Percentiles rank a stretch among this genome's conserved stretches.
Conservation (phyloP, 2,888 invertebrate genomes). For the Ischnus inquisitorius region DNA sequence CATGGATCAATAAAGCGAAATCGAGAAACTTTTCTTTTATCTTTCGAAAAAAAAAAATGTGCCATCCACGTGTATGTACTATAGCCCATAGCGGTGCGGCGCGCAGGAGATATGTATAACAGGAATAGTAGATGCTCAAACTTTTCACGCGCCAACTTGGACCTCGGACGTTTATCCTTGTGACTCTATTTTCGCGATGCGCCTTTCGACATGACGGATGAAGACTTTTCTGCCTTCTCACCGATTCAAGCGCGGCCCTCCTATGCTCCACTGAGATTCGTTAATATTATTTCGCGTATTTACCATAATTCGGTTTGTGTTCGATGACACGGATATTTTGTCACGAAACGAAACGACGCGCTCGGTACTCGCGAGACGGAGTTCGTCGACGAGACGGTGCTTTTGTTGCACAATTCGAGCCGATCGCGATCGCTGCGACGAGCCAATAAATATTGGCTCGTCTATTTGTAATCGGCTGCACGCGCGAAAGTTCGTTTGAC, state of each 20-base stretch:
- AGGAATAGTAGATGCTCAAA: background rate
- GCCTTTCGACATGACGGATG: constrained; percentile 83
- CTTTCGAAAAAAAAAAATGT: background rate
- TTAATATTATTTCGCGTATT: constrained; percentile 72
- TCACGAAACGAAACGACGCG: too few relatives aligned
- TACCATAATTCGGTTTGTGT: background rate
- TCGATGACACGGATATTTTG: too few relatives aligned
- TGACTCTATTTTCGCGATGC: constrained; percentile 81
- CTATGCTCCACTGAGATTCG: constrained; percentile 61
- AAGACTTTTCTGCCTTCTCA: constrained; percentile 82
- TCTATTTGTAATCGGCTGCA: constrained; percentile 5
- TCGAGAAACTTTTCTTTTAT: too few relatives aligned
- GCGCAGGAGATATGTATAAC: too few relatives aligned
- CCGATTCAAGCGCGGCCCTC: constrained; percentile 73
- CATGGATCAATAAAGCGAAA: too few relatives aligned
- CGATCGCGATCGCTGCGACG: constrained; percentile 6
- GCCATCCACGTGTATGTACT: too few relatives aligned
- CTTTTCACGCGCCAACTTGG: constrained; percentile 73
- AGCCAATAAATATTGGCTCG: background rate
- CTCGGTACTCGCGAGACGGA: background rate
- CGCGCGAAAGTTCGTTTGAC: constrained; percentile 6
- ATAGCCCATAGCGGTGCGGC: too few relatives aligned
- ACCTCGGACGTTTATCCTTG: constrained; percentile 80
- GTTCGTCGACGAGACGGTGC: background rate
- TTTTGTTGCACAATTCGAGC: background rate